Base-by-base conservation (phyloP, 2,797 vertebrate genomes). In the Scolopax rusticola region DNA sequence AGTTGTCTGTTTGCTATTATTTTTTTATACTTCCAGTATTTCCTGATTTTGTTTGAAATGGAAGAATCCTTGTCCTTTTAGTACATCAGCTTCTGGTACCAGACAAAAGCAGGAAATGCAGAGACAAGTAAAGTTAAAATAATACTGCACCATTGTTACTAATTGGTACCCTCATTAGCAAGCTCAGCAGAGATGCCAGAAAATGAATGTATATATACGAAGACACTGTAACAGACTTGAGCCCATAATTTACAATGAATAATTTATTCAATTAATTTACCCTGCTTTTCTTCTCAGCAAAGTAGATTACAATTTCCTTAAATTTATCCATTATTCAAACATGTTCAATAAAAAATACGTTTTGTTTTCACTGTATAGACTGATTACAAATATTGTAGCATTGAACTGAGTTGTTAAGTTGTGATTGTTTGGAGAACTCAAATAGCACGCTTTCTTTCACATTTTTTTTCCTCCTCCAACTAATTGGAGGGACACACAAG, bases 251-350 rank as follows among this genome's bases (percentile, higher is more conserved):
- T 93, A 92, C 65, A 85, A 90, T 88, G 93, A 96, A 97, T 97
- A 96, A 97, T 89, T 96, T 92, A 97, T 95, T 97, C 92, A 93
- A 82, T 96, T 97, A 96, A 96, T 96, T 96, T 96, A 92, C 83
- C 50, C n/a, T 87, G 74, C 81, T 95, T 95, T 96, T 95, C 59
- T 94, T 87, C 84, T 89, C 68, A 87, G 90, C 47, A 95, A 88
- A 97, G 78, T 60, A 94, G 54, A 94, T 95, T 91, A 79, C 67
- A 86, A 73, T 94, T 95, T 96, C 85, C 93, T 93, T 86, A 77
- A 73, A 95, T 89, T 69, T 96, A 87, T 94, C 83, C 56, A 90
- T 91, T 95, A 95, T 96, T 95, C 87, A 93, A 63, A 96, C 88
- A 36, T 45, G 61, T 95, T 89, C 67, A 80, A 60, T 91, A 77